Conservation (phyloP, 1,140 invertebrate genomes). For the Cherax destructor region DNA sequence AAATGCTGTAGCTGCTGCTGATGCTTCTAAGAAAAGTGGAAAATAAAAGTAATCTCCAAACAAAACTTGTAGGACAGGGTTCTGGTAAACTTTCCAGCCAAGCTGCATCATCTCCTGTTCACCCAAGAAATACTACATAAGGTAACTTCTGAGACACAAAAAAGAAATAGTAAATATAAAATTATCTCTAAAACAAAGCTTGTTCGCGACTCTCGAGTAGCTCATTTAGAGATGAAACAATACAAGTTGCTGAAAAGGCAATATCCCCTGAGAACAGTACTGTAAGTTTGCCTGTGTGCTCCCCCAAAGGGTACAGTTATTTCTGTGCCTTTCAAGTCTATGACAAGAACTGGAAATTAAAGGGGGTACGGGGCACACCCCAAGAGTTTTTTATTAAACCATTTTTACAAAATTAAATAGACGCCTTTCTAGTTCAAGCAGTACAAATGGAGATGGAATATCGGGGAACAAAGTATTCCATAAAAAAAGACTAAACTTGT, state of each 20-base stretch:
- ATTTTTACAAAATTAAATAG: conserved; percentile 32
- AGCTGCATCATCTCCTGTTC: background rate
- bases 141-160: background rate
- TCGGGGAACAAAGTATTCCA: conserved; percentile 37
- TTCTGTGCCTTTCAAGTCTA: background rate
- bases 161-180: conserved; percentile 21
- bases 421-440: background rate
- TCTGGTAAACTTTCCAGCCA: background rate
- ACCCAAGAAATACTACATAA: background rate
- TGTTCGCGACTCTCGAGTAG: conserved; percentile 14
- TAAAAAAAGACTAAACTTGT: conserved; percentile 54
- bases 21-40: background rate
- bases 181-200: conserved; percentile 58
- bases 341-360: background rate
- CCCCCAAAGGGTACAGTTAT: background rate
- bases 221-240: background rate
- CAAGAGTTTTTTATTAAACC: conserved; percentile 29
- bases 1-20: background rate
- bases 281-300: background rate
- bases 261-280: background rate
- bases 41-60: background rate
- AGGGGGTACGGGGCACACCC: background rate
- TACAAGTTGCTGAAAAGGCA: background rate
- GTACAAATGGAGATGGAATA: background rate
- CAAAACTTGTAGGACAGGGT: background rate